Evolutionary conservation across 2,797 vertebrate genomes (phyloP), one percentile per base, ranked within the genome.

Genomic region (Cyclura pinguis): DNA sequence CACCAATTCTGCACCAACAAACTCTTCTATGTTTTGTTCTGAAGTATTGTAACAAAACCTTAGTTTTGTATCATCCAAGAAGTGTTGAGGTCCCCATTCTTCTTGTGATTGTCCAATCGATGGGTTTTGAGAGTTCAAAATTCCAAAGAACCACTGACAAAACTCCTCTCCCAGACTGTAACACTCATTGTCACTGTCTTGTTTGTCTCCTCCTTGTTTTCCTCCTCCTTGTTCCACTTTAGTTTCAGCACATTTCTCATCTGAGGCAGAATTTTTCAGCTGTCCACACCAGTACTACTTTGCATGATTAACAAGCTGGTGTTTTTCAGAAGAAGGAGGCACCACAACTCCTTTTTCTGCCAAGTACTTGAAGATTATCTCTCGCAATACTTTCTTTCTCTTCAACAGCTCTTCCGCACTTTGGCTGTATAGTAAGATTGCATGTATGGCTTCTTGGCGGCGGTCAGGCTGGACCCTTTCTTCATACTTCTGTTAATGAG

Each of bases 31-130:
- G 16, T 97, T 98, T 78, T 98, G 96, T 84, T 96, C 97, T 22
- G 94, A 94, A 0, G 97, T 95, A n/a, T 96, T 97, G 32, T 98
- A 97, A 69, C 95, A 93, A 67, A 99, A 97, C n/a, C 94, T 95
- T 83, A 99, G 96, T 57, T 94, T 98, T 20, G 93, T 98, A 89
- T 99, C 98, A 69, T 98, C 96, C 98, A 98, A 99, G 89, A 99
- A 99, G 95, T 99, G 99, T 91, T 99, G 98, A 0, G 99, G 98
- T 38, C 99, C 99, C 98, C 99, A 99, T 0, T 97, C 96, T 89
- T 98, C 97, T 86, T 96, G 96, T 22, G 96, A 94, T 57, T 98
- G 97, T 73, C 95, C 95, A 87, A 97, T 88, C 1, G 96, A 93
- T n/a, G 98, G 98, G 93, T 99, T 99, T 91, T 99, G 98, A 93